Percentiles rank a stretch among this genome's conserved stretches.
Evolutionary conservation across 2,888 invertebrate genomes (phyloP).

Genomic region (Acrobasis consociella): DNA sequence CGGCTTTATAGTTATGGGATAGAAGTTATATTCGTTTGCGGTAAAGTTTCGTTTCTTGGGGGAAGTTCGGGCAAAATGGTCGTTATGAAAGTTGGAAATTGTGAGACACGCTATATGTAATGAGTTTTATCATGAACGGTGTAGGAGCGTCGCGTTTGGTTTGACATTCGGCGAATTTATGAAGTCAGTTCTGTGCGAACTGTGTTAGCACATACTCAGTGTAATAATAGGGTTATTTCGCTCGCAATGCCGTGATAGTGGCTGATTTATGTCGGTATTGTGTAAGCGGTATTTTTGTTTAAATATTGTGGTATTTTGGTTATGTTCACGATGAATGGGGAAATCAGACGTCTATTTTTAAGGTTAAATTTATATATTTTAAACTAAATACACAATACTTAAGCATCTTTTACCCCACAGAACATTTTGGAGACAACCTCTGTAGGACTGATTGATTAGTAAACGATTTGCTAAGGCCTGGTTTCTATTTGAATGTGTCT

Average conservation of each 20-base stretch:
- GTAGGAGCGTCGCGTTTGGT: conserved; percentile 19
- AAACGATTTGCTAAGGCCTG: no score
- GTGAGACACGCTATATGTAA: conserved; percentile 20
- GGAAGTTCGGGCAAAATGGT: conserved; percentile 21
- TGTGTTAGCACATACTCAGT: conserved; percentile 20
- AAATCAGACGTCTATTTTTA: no score
- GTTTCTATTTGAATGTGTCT: no score
- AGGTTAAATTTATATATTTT: no score
- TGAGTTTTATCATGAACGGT: conserved; percentile 23
- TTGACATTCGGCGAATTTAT: conserved; percentile 23
- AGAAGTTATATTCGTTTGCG: conserved; percentile 8
- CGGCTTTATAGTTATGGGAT: background rate
- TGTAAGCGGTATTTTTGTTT: background rate
- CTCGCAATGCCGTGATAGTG: conserved; percentile 8
- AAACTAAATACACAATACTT: no score
- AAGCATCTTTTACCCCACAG: no score
- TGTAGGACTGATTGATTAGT: no score
- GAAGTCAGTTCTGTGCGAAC: conserved; percentile 2
- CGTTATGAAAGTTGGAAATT: conserved; percentile 23
- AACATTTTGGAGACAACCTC: no score
- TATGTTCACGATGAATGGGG: no score
- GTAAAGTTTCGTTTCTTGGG: conserved; percentile 5
- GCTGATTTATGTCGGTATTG: conserved; percentile 9
- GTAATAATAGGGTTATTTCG: conserved; percentile 17
- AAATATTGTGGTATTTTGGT: no score